Base-by-base conservation (phyloP, 1,140 invertebrate species). In the Conopomorpha cramerella region DNA sequence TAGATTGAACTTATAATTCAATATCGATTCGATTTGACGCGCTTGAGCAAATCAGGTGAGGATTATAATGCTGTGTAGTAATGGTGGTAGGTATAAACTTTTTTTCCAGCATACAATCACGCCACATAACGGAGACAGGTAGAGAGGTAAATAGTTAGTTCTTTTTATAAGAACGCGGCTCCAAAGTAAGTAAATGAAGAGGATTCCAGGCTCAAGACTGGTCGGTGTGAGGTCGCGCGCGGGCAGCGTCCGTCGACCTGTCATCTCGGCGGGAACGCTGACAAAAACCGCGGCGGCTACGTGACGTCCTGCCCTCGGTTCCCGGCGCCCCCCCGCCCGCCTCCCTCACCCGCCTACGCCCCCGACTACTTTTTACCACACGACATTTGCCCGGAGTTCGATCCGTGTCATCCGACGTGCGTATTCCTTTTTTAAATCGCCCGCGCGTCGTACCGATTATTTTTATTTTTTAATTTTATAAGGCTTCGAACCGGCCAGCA, bases 381-480 rank as follows among this genome's bases (percentile, higher is more conserved):
- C 70, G 70, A 70, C 66, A 71, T 74, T 74, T 74, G 66, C 70
- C 70, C 66, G 65, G 70, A 74, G 70, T 74, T 74, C 70, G 66
- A 70, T 70, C 65, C 65, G 67, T 74, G 70, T 74, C 70, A 72
- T 74, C 61, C 59, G 65, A 71, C 68, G 58, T n/a, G n/a, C n/a
- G n/a, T 70, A 70, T 70, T 71, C 63, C 63, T 74, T 67, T 74
- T 71, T 71, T 62, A 62, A 68, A 72, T 64, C 70, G 59, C 65
- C 28, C 30, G 55, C 8, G 55, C 57, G 54, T 39, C 45, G 51
- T 55, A 64, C 64, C 61, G 59, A 66, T 68, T 65, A 59, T 63
- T 67, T 70, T 70, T 71, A 54, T 58, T 72, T 71, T 72, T 76
- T 68, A 68, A 70, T 74, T 70, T 72, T 72, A 70, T 66, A 68